phyloP scores from a whole-genome alignment of 2,113 vertebrate species.

The Manacus vitellinus region DNA sequence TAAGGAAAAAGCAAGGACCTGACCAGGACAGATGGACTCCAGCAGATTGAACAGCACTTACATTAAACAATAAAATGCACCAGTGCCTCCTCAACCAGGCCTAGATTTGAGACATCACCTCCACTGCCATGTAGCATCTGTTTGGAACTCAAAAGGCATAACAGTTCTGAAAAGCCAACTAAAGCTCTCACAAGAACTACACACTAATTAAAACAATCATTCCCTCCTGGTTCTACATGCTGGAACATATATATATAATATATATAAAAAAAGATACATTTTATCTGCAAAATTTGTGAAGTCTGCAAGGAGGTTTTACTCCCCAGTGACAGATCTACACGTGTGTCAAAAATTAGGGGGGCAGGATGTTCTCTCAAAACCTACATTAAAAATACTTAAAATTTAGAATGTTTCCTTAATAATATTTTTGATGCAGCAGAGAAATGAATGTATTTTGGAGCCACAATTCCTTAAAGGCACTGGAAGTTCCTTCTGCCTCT shows the following conservation, averaged over 20 bases:
- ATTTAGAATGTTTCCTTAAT: neutral
- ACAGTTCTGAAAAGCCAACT: neutral
- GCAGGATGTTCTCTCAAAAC: neutral
- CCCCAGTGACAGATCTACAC: accelerated
- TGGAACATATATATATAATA: neutral
- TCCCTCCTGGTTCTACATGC: neutral
- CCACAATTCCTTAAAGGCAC: neutral
- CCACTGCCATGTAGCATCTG: neutral
- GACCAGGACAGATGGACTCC: neutral
- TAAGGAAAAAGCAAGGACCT: neutral
- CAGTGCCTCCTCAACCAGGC: neutral
- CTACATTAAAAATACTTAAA: accelerated
- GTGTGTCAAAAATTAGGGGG: neutral
- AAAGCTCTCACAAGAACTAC: accelerated
- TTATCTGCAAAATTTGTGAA: neutral
- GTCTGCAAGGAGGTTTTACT: neutral
- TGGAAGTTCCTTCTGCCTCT: neutral
- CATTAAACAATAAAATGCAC: accelerated
- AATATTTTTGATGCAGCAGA: neutral
- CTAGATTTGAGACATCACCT: neutral
- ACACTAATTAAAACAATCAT: neutral
- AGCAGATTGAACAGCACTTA: neutral
- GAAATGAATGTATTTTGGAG: neutral
- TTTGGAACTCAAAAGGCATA: neutral
- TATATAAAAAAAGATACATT: neutral